Evolutionary conservation across 2,797 vertebrate genomes (phyloP).

Genomic region (Phalanger gymnotis): DNA sequence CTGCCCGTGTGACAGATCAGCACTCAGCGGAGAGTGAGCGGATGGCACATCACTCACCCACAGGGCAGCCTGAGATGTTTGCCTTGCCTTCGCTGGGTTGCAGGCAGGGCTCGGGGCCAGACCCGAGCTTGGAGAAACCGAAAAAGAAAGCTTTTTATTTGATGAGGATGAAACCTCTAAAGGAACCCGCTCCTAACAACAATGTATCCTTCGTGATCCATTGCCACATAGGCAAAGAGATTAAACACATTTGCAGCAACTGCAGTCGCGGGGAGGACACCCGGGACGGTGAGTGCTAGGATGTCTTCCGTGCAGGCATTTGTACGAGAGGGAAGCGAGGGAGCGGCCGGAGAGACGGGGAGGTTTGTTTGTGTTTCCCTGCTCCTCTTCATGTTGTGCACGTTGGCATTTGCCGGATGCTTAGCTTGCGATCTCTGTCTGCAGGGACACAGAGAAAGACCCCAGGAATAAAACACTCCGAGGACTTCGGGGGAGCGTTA

Average conservation of each 20-base stretch:
- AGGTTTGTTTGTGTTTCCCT: conserved; percentile 37
- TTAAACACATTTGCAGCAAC: conserved; percentile 99
- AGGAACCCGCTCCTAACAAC: conserved; percentile 88
- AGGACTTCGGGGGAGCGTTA: conserved; percentile 34
- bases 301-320: conserved; percentile 70
- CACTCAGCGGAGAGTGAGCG: conserved; percentile 84
- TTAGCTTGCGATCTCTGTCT: conserved; percentile 22
- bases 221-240: conserved; percentile 98
- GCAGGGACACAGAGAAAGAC: conserved; percentile 63
- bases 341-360: conserved; percentile 59
- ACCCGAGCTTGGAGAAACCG: conserved; percentile 86
- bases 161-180: conserved; percentile 94
- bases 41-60: conserved; percentile 89
- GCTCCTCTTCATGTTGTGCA: conserved; percentile 41
- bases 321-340: conserved; percentile 42
- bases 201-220: conserved; percentile 97
- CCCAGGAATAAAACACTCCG: background rate
- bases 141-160: conserved; percentile 94
- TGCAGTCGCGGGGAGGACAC: conserved; percentile 96
- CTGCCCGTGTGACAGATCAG: conserved; percentile 76
- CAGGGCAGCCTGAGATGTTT: conserved; percentile 84
- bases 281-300: conserved; percentile 93
- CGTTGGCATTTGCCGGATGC: conserved; percentile 57
- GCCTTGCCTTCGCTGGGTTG: conserved; percentile 86
- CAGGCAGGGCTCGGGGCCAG: conserved; percentile 85